These are phyloP conservation scores for Ophioninae sp. DNA, from an alignment of 2,888 invertebrate species.

Conservation along the genomic window DNA sequence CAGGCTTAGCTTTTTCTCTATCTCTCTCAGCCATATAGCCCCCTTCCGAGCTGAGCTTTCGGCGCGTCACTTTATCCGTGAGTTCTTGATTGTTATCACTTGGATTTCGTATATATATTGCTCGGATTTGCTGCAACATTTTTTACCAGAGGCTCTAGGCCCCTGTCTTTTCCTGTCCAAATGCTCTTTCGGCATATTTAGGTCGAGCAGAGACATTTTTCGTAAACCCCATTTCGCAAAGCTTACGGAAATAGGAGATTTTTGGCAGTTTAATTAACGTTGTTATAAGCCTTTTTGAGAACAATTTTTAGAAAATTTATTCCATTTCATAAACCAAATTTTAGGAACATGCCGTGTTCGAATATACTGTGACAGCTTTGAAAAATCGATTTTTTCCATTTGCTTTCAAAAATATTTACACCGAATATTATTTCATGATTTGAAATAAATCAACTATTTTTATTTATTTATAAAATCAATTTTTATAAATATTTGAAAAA, in stretches of 20 bases:
- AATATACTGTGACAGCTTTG: no score
- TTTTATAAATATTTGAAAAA: no score
- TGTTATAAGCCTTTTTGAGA: neutral
- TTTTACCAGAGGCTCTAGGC: conserved; percentile 18
- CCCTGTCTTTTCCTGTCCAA: conserved; percentile 1
- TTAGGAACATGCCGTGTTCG: no score
- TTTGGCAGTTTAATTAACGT: neutral
- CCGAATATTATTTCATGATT: no score
- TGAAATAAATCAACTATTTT: no score
- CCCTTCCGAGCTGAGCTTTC: conserved; percentile 55
- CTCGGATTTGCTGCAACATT: conserved; percentile 43
- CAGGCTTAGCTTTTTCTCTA: conserved; percentile 57
- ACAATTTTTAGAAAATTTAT: no score
- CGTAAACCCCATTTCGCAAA: conserved; percentile 2
- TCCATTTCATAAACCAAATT: no score
- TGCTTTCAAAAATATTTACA: no score
- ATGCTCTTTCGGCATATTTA: neutral
- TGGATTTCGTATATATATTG: conserved; percentile 26
- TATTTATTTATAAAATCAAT: no score
- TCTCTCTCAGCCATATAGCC: conserved; percentile 16
- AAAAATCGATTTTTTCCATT: no score
- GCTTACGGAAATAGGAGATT: neutral
- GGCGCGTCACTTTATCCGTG: conserved; percentile 54
- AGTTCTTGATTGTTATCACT: conserved; percentile 54
- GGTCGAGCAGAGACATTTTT: conserved; percentile 1